Evolutionary conservation across 2,797 vertebrate genomes (phyloP).

Genomic region (Rhincodon typus): DNA sequence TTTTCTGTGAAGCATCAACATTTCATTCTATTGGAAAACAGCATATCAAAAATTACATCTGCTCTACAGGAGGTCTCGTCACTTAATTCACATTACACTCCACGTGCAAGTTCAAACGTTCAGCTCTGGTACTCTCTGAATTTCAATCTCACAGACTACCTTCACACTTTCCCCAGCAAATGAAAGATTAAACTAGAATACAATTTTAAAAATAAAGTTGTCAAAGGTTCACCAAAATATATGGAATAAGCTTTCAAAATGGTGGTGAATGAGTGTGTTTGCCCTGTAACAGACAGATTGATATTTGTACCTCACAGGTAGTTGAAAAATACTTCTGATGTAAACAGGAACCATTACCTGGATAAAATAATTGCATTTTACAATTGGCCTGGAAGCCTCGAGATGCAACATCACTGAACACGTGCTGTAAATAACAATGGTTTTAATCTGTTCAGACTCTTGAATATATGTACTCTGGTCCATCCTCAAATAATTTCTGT

Average conservation of each 20-base stretch:
- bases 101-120: constrained; percentile 53
- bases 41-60: constrained; percentile 46
- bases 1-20: constrained; percentile 53
- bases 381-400: constrained; percentile 56
- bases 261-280: constrained; percentile 45
- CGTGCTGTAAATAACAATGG: background rate
- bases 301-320: constrained; percentile 58
- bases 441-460: constrained; percentile 41
- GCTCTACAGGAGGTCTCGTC: constrained; percentile 53
- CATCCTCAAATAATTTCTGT: constrained; percentile 49
- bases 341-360: constrained; percentile 57
- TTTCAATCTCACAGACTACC: constrained; percentile 6
- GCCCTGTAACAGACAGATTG: constrained; percentile 53
- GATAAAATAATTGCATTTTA: constrained; percentile 54
- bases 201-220: constrained; percentile 39
- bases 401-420: constrained; percentile 51
- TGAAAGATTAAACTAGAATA: constrained; percentile 52
- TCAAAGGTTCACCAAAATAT: constrained; percentile 47
- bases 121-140: background rate
- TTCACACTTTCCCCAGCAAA: constrained; percentile 49
- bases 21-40: constrained; percentile 54
- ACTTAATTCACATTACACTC: constrained; percentile 49
- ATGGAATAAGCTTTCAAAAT: constrained; percentile 50
- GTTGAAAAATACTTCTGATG: constrained; percentile 56
- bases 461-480: constrained; percentile 44